A percentile compares a stretch with the other conserved stretches of the same genome.
Conservation (phyloP, 2,797 vertebrate genomes). For the Champsocephalus esox region DNA sequence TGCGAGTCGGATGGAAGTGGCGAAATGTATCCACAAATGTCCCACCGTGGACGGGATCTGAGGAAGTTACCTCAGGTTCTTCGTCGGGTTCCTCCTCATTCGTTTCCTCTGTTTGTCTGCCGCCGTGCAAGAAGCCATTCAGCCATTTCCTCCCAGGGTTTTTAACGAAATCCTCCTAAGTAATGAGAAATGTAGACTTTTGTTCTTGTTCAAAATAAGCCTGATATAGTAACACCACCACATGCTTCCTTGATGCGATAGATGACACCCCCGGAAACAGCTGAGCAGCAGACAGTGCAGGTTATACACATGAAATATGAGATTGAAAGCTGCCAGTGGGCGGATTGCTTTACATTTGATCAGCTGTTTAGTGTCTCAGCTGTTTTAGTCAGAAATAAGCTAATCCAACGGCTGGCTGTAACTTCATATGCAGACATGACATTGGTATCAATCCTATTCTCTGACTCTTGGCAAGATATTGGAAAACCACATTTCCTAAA, state of each 20-base stretch:
- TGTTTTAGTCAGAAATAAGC: not conserved
- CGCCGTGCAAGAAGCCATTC: conserved; percentile 78
- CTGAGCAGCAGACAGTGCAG: not conserved
- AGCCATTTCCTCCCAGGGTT: conserved; percentile 92
- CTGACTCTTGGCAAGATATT: not conserved
- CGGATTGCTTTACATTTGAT: not conserved
- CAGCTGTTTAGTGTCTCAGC: not conserved
- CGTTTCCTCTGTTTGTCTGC: conserved; percentile 16
- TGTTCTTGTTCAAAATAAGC: not conserved
- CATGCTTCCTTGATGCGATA: not conserved
- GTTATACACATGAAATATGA: not conserved
- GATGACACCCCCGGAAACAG: not conserved
- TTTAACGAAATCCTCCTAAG: conserved; percentile 88
- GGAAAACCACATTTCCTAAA: not conserved
- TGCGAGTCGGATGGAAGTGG: conserved; percentile 87
- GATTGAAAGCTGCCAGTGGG: not conserved
- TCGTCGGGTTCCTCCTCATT: conserved; percentile 25
- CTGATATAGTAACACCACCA: not conserved
- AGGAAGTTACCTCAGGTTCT: conserved; percentile 26
- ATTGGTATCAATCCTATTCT: not conserved
- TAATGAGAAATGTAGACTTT: conserved; percentile 15
- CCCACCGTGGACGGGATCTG: conserved; percentile 49
- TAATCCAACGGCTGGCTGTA: not conserved
- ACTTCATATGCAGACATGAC: not conserved
- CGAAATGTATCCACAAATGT: conserved; percentile 90